phyloP scores from a whole-genome alignment of 2,888 invertebrate species.

The Tetranychus truncatus region DNA sequence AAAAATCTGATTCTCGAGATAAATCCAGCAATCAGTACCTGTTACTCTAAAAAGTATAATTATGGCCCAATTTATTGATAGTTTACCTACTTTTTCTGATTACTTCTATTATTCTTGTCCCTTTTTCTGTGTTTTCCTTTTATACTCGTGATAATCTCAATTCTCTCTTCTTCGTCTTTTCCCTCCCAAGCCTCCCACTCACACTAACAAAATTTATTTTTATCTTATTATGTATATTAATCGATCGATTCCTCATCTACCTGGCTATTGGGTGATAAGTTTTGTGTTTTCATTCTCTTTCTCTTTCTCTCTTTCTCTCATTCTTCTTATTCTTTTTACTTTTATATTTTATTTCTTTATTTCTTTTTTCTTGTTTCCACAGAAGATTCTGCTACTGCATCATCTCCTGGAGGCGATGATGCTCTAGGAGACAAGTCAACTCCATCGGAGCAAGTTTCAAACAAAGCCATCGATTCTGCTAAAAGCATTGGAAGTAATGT shows the following conservation, averaged over 20 bases:
- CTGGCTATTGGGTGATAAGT: neutral
- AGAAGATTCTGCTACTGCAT: conserved; percentile 6
- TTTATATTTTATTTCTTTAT: neutral
- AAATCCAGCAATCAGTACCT: too few relatives aligned
- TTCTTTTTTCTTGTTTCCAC: conserved; percentile 1
- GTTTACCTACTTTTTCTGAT: too few relatives aligned
- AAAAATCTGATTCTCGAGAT: too few relatives aligned
- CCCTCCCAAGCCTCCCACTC: too few relatives aligned
- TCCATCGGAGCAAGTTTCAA: conserved; percentile 26
- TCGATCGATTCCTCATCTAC: neutral
- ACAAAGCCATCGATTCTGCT: conserved; percentile 27
- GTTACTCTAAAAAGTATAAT: too few relatives aligned
- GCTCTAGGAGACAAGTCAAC: conserved; percentile 1
- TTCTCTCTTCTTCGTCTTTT: too few relatives aligned
- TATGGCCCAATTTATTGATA: too few relatives aligned
- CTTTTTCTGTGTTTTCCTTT: too few relatives aligned
- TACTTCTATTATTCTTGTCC: too few relatives aligned
- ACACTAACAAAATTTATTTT: neutral
- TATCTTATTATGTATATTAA: neutral
- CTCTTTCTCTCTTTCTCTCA: neutral
- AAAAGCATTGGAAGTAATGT: conserved; percentile 27
- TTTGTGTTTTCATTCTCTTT: neutral
- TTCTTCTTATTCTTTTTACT: neutral
- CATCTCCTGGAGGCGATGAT: conserved; percentile 4
- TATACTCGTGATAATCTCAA: too few relatives aligned